These are phyloP conservation scores for Clupea harengus DNA, from an alignment of 2,113 vertebrate genomes.

Conservation along the genomic window DNA sequence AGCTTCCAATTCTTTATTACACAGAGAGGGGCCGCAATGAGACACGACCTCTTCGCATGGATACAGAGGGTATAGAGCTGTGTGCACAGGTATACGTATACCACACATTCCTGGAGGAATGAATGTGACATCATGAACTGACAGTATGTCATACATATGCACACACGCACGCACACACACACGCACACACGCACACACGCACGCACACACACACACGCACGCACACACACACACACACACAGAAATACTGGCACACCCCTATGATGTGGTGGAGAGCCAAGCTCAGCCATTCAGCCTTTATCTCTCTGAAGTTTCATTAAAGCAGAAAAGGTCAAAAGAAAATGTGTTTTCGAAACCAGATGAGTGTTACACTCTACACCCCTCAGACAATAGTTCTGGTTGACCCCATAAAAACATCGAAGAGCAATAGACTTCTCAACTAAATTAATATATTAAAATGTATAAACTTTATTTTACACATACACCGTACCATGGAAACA, in stretches of 20 bases:
- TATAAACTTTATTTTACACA: background rate
- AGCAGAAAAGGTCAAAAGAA: constrained; percentile 65
- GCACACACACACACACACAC: constrained; percentile 18
- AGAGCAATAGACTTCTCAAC: background rate
- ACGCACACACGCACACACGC: background rate
- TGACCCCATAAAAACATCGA: background rate
- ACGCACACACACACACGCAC: constrained; percentile 9
- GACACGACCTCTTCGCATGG: background rate
- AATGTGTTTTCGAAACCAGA: constrained; percentile 37
- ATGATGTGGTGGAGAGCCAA: constrained; percentile 49
- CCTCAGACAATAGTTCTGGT: constrained; percentile 1
- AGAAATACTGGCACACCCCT: background rate
- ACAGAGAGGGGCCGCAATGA: constrained; percentile 12
- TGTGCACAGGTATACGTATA: background rate
- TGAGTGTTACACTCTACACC: constrained; percentile 21
- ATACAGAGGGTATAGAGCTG: background rate
- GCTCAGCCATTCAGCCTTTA: constrained; percentile 59
- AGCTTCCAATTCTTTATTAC: constrained; percentile 35
- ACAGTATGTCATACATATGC: background rate
- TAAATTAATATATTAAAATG: background rate
- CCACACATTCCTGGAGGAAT: background rate
- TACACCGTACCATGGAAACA: background rate
- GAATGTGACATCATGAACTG: constrained; percentile 9
- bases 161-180: constrained; percentile 1
- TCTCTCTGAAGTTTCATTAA: constrained; percentile 65